Evolutionary conservation across 2,888 invertebrate genomes (phyloP).

Genomic region (Erpobdella octoculata): DNA sequence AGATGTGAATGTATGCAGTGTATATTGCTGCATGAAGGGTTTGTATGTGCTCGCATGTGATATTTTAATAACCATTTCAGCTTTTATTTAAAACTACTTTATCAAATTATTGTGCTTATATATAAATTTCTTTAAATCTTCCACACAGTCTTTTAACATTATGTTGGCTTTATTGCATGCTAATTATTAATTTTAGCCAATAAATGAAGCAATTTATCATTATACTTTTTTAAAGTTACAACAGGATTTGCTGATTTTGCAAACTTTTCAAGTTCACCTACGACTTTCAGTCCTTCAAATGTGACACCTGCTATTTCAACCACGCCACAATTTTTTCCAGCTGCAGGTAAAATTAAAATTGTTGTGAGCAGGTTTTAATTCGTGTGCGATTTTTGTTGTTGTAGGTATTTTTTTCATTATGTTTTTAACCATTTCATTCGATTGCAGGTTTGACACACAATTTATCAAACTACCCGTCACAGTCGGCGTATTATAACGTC

Average conservation of each 20-base stretch:
- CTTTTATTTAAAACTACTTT: too few relatives aligned
- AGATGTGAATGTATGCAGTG: too few relatives aligned
- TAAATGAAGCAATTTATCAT: background rate
- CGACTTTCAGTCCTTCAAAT: background rate
- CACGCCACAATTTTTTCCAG: background rate
- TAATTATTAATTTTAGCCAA: background rate
- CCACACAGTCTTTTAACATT: background rate
- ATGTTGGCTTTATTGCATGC: background rate
- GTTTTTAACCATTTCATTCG: too few relatives aligned
- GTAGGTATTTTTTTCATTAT: too few relatives aligned
- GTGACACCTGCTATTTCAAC: background rate
- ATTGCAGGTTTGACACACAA: too few relatives aligned
- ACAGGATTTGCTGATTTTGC: slow-evolving; percentile 21
- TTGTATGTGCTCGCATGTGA: too few relatives aligned
- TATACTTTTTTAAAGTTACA: background rate
- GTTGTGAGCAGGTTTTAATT: background rate
- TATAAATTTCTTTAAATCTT: too few relatives aligned
- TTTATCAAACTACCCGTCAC: too few relatives aligned
- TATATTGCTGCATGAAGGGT: too few relatives aligned
- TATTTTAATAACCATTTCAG: too few relatives aligned
- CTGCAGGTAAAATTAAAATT: background rate
- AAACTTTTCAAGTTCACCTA: background rate
- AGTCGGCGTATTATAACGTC: too few relatives aligned
- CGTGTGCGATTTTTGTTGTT: background rate
- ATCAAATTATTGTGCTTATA: too few relatives aligned